These are phyloP conservation scores for Metopia argyrocephala DNA, from an alignment of 2,888 invertebrate genomes.

Conservation along the genomic window DNA sequence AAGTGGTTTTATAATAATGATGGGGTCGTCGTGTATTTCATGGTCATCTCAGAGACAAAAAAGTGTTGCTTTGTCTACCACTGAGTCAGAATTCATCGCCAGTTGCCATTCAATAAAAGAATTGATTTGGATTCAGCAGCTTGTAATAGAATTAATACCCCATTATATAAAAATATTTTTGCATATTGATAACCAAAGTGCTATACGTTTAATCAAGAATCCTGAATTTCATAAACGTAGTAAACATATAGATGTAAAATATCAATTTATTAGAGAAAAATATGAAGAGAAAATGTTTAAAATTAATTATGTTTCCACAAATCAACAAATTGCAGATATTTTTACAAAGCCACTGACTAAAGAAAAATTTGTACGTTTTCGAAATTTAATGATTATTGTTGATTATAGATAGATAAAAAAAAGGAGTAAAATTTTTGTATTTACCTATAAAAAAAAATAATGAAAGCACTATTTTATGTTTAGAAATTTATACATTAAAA, in stretches of 20 bases:
- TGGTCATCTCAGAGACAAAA: conserved; percentile 56
- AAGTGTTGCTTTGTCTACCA: conserved; percentile 46
- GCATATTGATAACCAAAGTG: conserved; percentile 35
- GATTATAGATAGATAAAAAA: background rate
- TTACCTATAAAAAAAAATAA: no score
- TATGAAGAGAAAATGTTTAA: conserved; percentile 46
- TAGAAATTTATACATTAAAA: no score
- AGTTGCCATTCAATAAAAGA: conserved; percentile 48
- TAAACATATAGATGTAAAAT: conserved; percentile 26
- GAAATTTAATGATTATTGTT: conserved; percentile 44
- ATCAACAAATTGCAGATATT: conserved; percentile 40
- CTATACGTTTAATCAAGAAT: conserved; percentile 36
- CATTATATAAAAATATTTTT: conserved; percentile 9
- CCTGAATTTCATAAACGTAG: conserved; percentile 34
- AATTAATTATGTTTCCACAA: conserved; percentile 41
- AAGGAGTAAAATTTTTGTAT: no score
- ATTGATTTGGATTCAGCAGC: conserved; percentile 47
- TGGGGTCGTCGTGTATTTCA: conserved; percentile 36
- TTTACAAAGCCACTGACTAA: conserved; percentile 26
- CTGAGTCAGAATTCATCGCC: conserved; percentile 47
- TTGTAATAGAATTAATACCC: conserved; percentile 32
- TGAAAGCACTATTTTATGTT: no score
- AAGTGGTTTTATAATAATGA: conserved; percentile 44
- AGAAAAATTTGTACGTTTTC: conserved; percentile 36
- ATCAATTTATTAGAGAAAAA: conserved; percentile 43